These are phyloP conservation scores for Patella depressa DNA, from an alignment of 2,888 invertebrate species.

Conservation along the genomic window DNA sequence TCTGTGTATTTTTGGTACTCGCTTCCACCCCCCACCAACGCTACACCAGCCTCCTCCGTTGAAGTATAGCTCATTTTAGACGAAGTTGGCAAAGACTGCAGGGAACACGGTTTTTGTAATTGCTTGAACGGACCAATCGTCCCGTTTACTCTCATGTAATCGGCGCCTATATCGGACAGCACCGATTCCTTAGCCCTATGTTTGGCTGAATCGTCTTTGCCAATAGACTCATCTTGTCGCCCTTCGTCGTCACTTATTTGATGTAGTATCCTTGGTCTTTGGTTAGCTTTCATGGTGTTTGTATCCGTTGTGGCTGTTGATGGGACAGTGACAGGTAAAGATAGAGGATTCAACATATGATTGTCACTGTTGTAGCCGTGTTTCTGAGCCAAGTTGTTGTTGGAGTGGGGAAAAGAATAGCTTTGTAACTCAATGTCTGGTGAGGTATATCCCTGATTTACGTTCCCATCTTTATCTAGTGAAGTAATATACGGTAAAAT, in stretches of 20 bases:
- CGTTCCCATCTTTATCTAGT: slow-evolving; percentile 52
- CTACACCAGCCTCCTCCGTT: slow-evolving; percentile 84
- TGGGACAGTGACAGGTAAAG: neutral
- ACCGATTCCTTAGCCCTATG: slow-evolving; percentile 43
- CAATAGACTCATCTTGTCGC: slow-evolving; percentile 29
- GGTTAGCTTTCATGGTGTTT: slow-evolving; percentile 32
- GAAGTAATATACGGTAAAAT: slow-evolving; percentile 24
- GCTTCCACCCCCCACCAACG: slow-evolving; percentile 89
- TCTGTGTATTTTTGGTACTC: slow-evolving; percentile 91
- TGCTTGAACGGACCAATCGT: slow-evolving; percentile 96
- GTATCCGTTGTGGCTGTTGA: neutral
- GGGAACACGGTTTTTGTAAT: slow-evolving; percentile 95
- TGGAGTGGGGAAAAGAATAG: slow-evolving; percentile 43
- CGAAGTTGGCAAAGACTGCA: slow-evolving; percentile 91
- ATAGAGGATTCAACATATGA: neutral
- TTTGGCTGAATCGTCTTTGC: slow-evolving; percentile 39
- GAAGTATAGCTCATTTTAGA: slow-evolving; percentile 72
- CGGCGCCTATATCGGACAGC: slow-evolving; percentile 95
- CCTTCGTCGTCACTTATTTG: slow-evolving; percentile 40
- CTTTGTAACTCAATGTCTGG: slow-evolving; percentile 65
- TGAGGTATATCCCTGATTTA: slow-evolving; percentile 65
- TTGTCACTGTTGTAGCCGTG: neutral
- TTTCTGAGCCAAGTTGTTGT: slow-evolving; percentile 13
- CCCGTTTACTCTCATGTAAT: slow-evolving; percentile 95
- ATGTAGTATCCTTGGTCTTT: slow-evolving; percentile 37